Evolutionary conservation across 1,140 invertebrate genomes (phyloP).

Genomic region (Danaus plexippus): DNA sequence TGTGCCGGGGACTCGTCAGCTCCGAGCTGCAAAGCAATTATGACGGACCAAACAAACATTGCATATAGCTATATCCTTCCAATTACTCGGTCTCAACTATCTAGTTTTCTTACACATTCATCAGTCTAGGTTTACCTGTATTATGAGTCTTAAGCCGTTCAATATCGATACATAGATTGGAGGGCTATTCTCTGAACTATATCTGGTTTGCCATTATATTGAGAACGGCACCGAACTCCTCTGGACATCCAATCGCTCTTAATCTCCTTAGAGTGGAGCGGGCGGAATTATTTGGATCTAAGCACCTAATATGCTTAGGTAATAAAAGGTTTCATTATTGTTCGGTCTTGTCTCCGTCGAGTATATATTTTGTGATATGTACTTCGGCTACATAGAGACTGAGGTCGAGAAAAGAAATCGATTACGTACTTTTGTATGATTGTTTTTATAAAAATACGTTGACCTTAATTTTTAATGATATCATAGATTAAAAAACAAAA

Average conservation of each 20-base stretch:
- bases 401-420: no score
- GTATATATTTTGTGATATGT: conserved; percentile 1
- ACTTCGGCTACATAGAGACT: no score
- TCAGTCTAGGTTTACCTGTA: conserved; percentile 18
- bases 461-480: no score
- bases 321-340: conserved; percentile 60
- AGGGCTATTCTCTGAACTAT: conserved; percentile 55
- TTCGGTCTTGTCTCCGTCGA: conserved; percentile 20
- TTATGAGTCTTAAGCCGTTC: conserved; percentile 30
- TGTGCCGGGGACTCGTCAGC: conserved; percentile 66
- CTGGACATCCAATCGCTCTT: conserved; percentile 66
- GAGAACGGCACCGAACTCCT: conserved; percentile 47
- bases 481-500: no score
- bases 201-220: conserved; percentile 52
- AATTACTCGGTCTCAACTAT: conserved; percentile 38
- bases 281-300: conserved; percentile 64
- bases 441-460: no score
- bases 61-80: conserved; percentile 36
- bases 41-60: conserved; percentile 62
- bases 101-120: conserved; percentile 30
- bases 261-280: conserved; percentile 65
- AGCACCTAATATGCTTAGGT: conserved; percentile 64
- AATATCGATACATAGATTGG: conserved; percentile 57
- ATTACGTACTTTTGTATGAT: no score
- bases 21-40: conserved; percentile 67